Conservation (phyloP, 2,113 vertebrate species). For the Dipodomys merriami region DNA sequence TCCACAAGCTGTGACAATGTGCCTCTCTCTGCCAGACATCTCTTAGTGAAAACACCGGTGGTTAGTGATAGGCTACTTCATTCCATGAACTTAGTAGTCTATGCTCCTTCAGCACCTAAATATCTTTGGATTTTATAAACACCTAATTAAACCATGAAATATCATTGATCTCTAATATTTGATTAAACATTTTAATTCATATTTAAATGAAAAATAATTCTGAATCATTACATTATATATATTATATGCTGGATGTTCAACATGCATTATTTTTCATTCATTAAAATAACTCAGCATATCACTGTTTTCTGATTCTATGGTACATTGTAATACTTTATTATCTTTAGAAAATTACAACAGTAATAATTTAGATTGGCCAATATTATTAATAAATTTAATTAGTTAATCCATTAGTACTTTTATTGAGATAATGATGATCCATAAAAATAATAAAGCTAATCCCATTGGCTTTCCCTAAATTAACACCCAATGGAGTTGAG, state of each 20-base stretch:
- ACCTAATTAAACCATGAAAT: neutral
- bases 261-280: neutral
- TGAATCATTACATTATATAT: neutral
- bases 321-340: neutral
- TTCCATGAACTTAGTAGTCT: neutral
- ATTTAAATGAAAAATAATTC: constrained; percentile 21
- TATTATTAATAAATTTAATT: neutral
- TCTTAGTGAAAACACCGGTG: neutral
- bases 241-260: neutral
- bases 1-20: neutral
- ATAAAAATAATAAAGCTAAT: neutral
- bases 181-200: neutral
- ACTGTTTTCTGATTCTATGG: neutral
- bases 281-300: neutral
- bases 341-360: neutral
- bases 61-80: neutral
- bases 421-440: neutral
- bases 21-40: neutral
- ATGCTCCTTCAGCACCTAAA: neutral
- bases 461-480: neutral
- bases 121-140: neutral
- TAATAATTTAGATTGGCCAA: no score
- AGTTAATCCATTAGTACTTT: neutral
- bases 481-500: neutral
- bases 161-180: neutral